Percentiles rank a stretch among this genome's conserved stretches.
Evolutionary conservation across 30 jellyfish, hydroid and myxozoan species (phyloP).

Genomic region (Aurelia aurita complex sp. Pacific): DNA sequence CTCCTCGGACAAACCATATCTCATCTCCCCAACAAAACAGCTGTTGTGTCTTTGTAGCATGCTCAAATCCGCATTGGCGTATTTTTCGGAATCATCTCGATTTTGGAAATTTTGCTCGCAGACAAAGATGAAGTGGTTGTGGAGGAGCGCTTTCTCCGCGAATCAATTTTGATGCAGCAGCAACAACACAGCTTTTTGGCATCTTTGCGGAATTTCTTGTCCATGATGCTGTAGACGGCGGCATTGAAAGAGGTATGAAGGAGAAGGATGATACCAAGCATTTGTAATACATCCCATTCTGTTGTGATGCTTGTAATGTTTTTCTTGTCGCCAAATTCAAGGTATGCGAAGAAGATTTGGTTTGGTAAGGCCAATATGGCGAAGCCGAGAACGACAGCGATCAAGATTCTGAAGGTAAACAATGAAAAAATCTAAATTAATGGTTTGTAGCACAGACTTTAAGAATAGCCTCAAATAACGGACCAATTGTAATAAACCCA

Average conservation of each 20-base stretch:
- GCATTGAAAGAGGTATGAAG: conserved; percentile 55
- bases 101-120: neutral
- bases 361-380: conserved; percentile 58
- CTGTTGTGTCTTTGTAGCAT: too few species aligned
- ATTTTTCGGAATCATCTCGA: neutral
- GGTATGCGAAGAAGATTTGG: conserved; percentile 31
- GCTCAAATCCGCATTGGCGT: too few species aligned
- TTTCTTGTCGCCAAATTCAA: conserved; percentile 24
- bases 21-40: too few species aligned
- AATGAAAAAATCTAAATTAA: neutral
- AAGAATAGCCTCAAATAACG: too few species aligned
- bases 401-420: conserved; percentile 13
- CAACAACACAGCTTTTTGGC: conserved; percentile 37
- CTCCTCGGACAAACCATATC: too few species aligned
- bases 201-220: conserved; percentile 39
- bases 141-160: conserved; percentile 1
- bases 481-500: too few species aligned
- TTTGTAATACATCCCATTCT: conserved; percentile 33
- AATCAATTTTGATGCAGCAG: conserved; percentile 4
- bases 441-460: neutral
- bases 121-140: conserved; percentile 6
- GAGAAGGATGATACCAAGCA: conserved; percentile 43
- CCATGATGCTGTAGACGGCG: conserved; percentile 56
- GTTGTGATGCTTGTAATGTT: neutral
- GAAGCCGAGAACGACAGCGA: conserved; percentile 51